Conservation (phyloP, 2,113 vertebrate genomes). For the Spea bombifrons region DNA sequence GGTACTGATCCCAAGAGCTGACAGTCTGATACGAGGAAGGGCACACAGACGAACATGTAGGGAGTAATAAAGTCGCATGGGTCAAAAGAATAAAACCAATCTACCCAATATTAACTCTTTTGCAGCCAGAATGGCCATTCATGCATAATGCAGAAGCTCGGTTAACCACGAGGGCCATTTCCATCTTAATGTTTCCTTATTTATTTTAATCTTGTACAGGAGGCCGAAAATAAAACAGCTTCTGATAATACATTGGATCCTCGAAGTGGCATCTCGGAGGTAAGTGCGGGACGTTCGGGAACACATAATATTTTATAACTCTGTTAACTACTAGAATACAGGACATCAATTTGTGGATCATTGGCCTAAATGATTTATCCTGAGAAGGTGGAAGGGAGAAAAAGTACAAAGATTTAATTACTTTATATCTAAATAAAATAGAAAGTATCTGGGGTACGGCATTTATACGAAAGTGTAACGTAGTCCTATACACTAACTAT, state of each 20-base stretch:
- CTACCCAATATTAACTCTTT: not conserved
- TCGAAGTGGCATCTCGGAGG: slow-evolving; percentile 27
- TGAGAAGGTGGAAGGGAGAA: too few species aligned
- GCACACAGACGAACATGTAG: too few species aligned
- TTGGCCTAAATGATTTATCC: too few species aligned
- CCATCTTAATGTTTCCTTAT: slow-evolving; percentile 46
- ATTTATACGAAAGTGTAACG: too few species aligned
- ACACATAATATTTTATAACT: slow-evolving; percentile 19
- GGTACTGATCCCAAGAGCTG: too few species aligned
- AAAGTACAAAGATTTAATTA: too few species aligned
- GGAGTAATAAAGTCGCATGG: slow-evolving; percentile 13
- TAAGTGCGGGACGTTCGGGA: slow-evolving; percentile 17
- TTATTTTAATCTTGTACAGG: slow-evolving; percentile 30
- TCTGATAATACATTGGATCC: slow-evolving; percentile 20
- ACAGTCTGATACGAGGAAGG: too few species aligned
- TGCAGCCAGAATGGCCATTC: not conserved
- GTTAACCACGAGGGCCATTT: slow-evolving; percentile 44
- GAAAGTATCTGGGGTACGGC: too few species aligned
- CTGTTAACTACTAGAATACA: not conserved
- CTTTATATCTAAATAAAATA: too few species aligned
- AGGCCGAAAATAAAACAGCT: slow-evolving; percentile 24
- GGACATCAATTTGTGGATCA: not conserved
- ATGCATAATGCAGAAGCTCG: slow-evolving; percentile 30
- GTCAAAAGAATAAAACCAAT: not conserved
- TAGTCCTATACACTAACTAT: too few species aligned